Conservation (phyloP, 2,113 vertebrate species). For the Rhinolophus ferrumequinum region DNA sequence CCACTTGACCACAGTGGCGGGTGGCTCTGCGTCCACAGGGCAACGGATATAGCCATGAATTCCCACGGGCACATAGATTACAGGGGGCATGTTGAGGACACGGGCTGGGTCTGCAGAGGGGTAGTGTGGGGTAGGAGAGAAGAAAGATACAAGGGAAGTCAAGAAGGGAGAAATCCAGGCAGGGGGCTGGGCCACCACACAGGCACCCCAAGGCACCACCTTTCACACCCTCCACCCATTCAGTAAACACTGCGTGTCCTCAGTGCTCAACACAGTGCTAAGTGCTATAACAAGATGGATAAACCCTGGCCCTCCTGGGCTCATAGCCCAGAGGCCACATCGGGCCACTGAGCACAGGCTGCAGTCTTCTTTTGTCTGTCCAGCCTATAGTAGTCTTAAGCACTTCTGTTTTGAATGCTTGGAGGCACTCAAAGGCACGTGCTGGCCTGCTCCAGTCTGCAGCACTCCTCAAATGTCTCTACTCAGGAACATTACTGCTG, state of each 20-base stretch:
- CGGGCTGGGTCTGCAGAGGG: conserved; percentile 93
- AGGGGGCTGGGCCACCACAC: not conserved
- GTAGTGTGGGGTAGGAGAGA: accelerated
- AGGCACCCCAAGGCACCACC: not conserved
- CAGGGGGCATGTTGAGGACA: conserved; percentile 98
- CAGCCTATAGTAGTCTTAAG: not conserved
- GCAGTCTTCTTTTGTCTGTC: not conserved
- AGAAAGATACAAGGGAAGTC: not conserved
- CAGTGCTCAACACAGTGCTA: not conserved
- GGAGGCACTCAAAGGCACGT: not conserved
- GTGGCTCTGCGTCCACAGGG: conserved; percentile 97
- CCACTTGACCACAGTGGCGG: conserved; percentile 96
- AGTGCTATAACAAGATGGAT: not conserved
- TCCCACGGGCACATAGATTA: conserved; percentile 97
- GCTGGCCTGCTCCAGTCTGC: not conserved
- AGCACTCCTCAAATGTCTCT: not conserved
- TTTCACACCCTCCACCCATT: too few species aligned
- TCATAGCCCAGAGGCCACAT: not conserved
- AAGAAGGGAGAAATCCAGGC: not conserved
- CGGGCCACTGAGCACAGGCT: not conserved
- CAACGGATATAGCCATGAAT: conserved; percentile 98
- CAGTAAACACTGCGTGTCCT: not conserved
- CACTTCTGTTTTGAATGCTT: not conserved
- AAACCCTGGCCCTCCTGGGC: not conserved
- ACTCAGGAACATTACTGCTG: accelerated